Evolutionary conservation across 2,113 vertebrate species (phyloP).

Genomic region (Bambusicola thoracicus): DNA sequence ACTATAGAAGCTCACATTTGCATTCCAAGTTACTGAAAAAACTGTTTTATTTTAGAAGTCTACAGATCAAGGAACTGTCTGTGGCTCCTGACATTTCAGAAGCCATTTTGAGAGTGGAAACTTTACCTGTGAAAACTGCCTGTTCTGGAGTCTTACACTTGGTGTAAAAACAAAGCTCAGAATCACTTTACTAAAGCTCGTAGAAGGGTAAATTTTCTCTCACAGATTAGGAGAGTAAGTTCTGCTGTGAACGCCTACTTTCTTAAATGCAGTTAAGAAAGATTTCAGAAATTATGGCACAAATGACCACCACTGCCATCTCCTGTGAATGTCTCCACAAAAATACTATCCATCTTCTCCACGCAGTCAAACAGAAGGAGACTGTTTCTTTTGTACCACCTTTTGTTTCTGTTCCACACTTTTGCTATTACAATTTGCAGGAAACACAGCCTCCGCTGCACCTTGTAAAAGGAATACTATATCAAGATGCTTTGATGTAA

Average conservation of each 20-base stretch:
- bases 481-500: not conserved
- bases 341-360: not conserved
- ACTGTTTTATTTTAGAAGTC: not conserved
- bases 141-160: not conserved
- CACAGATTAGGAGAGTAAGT: not conserved
- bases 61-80: not conserved
- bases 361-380: not conserved
- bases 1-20: not conserved
- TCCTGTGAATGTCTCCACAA: not conserved
- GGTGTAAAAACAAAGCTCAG: not conserved
- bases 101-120: not conserved
- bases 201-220: not conserved
- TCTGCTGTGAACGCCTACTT: not conserved
- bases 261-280: not conserved
- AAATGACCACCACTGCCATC: not conserved
- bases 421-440: not conserved
- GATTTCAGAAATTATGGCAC: not conserved
- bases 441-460: not conserved
- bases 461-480: not conserved
- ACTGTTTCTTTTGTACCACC: not conserved
- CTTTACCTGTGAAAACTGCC: not conserved
- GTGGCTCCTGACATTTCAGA: not conserved
- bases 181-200: rapidly evolving
- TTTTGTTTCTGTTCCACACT: not conserved
- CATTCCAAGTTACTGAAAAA: not conserved